Conservation (phyloP, 2,888 invertebrate species). For the Ectemnius continuus region DNA sequence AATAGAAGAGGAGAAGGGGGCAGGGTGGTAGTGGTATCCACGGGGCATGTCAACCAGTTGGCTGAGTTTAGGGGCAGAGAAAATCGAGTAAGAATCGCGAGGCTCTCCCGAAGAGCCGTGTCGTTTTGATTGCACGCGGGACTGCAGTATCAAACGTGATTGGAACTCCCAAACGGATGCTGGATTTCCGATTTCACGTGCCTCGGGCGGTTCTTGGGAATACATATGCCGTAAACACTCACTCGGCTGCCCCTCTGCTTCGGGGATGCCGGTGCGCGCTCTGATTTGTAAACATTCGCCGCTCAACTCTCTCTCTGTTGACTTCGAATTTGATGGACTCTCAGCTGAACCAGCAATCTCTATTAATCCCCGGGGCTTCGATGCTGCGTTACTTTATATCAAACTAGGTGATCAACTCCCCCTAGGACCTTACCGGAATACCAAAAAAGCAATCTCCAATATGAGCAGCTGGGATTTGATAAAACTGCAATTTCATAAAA, state of each 20-base stretch:
- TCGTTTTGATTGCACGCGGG: conserved; percentile 58
- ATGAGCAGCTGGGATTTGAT: too few relatives aligned
- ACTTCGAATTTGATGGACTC: too few relatives aligned
- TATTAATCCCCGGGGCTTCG: too few relatives aligned
- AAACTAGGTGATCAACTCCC: too few relatives aligned
- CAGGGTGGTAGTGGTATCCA: conserved; percentile 32
- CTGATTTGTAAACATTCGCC: not conserved
- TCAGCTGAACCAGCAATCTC: too few relatives aligned
- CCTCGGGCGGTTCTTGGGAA: conserved; percentile 1
- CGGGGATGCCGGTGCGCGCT: not conserved
- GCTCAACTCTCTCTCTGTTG: too few relatives aligned
- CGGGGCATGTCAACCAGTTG: conserved; percentile 25
- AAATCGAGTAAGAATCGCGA: conserved; percentile 48
- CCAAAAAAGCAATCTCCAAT: too few relatives aligned
- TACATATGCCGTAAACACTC: conserved; percentile 11
- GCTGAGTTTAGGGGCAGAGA: conserved; percentile 17
- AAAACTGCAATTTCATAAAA: too few relatives aligned
- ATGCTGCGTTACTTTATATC: too few relatives aligned
- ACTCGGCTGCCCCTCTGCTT: not conserved
- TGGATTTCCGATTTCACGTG: conserved; percentile 39
- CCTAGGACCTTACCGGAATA: too few relatives aligned
- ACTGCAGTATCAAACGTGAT: conserved; percentile 53
- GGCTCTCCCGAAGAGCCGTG: conserved; percentile 16
- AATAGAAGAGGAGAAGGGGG: conserved; percentile 36
- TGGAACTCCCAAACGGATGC: conserved; percentile 52